Percentiles rank a stretch among this genome's conserved stretches.
Conservation (phyloP, 2,888 invertebrate genomes). For the Agrochola lota region DNA sequence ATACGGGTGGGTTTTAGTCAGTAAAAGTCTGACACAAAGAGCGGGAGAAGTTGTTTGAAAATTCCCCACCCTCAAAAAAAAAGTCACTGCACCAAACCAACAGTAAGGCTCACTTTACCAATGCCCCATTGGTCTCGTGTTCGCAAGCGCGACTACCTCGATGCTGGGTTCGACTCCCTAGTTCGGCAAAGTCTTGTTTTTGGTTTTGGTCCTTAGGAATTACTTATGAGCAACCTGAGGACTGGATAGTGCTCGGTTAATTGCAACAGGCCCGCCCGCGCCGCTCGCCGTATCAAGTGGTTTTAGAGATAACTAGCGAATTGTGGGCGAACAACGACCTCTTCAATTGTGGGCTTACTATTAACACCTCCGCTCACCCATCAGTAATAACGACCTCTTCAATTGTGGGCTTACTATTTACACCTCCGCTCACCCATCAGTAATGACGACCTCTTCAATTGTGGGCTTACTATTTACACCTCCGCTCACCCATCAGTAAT, state of each 20-base stretch:
- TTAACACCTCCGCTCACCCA: too few species aligned
- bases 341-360: too few species aligned
- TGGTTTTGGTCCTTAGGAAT: not conserved
- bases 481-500: too few species aligned
- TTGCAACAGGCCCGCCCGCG: not conserved
- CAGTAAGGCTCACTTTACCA: not conserved
- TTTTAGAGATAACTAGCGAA: not conserved
- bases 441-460: not conserved
- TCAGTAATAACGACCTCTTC: not conserved
- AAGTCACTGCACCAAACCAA: not conserved
- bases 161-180: not conserved
- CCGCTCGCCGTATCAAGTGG: not conserved
- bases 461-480: too few species aligned
- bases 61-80: too few species aligned
- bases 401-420: too few species aligned
- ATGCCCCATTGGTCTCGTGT: not conserved
- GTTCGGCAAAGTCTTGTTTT: not conserved
- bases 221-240: not conserved
- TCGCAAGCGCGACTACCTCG: not conserved
- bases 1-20: too few species aligned
- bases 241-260: not conserved
- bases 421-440: too few species aligned
- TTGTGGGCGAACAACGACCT: too few species aligned
- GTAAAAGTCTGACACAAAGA: too few species aligned
- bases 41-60: too few species aligned